Evolutionary conservation across 1,140 invertebrate species (phyloP).

Genomic region (Lepidurus couesii): DNA sequence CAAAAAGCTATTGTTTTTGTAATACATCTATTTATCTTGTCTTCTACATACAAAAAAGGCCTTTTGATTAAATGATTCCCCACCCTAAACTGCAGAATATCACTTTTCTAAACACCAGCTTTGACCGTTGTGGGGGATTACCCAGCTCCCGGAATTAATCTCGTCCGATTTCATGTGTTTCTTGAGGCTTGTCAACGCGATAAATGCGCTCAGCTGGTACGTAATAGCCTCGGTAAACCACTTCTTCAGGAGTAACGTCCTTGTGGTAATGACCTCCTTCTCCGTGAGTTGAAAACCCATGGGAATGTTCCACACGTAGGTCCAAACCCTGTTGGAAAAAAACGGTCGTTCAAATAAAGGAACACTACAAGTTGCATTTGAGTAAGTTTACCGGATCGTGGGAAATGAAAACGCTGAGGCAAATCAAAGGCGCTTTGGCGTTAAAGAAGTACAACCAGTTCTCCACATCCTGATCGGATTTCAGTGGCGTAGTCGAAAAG

Average conservation of each 20-base stretch:
- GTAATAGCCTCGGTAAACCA: constrained; percentile 83
- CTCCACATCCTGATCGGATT: constrained; percentile 65
- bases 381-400: constrained; percentile 64
- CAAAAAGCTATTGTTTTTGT: background rate
- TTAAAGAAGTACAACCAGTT: constrained; percentile 88
- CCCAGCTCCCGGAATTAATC: constrained; percentile 36
- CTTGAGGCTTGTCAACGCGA: constrained; percentile 69
- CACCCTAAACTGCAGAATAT: background rate
- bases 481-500: constrained; percentile 69
- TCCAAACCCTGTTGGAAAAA: constrained; percentile 63
- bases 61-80: background rate
- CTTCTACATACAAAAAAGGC: background rate
- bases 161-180: constrained; percentile 46
- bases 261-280: constrained; percentile 94
- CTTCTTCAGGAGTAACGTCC: constrained; percentile 77
- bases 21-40: constrained; percentile 22
- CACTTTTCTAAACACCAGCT: background rate
- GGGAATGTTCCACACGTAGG: constrained; percentile 88
- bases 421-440: constrained; percentile 77
- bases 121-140: background rate
- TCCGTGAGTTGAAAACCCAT: constrained; percentile 78
- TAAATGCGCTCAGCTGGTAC: constrained; percentile 65
- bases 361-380: background rate
- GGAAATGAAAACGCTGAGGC: constrained; percentile 80
- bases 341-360: background rate